These are phyloP conservation scores for Saguinus imperator DNA, from an alignment of 2,113 vertebrate genomes.

Conservation along the genomic window DNA sequence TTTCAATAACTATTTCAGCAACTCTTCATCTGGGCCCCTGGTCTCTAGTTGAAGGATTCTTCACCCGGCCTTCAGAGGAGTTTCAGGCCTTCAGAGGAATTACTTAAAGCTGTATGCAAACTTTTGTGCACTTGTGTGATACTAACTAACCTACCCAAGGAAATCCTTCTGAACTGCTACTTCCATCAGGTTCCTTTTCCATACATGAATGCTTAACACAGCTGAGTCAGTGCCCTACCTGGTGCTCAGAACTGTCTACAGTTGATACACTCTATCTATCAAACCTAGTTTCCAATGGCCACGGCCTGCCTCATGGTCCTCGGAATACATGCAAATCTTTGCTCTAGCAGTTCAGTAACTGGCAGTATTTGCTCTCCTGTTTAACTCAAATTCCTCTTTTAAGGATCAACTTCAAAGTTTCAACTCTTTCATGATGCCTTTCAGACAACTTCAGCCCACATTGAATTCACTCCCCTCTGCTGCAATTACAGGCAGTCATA, in stretches of 20 bases:
- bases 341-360: not conserved
- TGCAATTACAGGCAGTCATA: not conserved
- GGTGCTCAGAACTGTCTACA: not conserved
- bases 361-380: not conserved
- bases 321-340: not conserved
- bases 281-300: not conserved
- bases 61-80: not conserved
- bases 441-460: not conserved
- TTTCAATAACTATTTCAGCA: not conserved
- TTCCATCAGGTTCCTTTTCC: not conserved
- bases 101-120: not conserved
- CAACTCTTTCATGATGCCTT: not conserved
- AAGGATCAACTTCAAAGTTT: not conserved
- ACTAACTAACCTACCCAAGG: not conserved
- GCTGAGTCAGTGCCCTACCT: not conserved
- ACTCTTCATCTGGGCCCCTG: not conserved
- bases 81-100: not conserved
- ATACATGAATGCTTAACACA: not conserved
- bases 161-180: not conserved
- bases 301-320: not conserved
- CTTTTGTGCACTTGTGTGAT: not conserved
- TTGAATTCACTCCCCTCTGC: not conserved
- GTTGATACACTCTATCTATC: not conserved
- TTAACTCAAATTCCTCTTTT: constrained; percentile 43
- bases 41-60: not conserved